A percentile compares a stretch with the other conserved stretches of the same genome.
Conservation (phyloP, 2,888 invertebrate species). For the Nematopogon swammerdamellus region DNA sequence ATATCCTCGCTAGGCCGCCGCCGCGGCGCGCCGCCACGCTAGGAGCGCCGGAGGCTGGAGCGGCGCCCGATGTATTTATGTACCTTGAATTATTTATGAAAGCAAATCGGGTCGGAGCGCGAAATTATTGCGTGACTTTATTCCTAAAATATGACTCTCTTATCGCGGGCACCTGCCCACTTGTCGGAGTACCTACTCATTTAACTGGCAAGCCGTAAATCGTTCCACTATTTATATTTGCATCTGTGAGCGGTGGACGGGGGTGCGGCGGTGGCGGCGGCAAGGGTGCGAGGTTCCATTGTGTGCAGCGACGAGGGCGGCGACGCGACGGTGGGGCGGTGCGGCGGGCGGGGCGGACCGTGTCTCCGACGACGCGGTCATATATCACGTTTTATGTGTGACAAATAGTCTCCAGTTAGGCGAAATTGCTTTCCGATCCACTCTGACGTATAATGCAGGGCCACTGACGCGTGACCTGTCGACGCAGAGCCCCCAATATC, state of each 20-base stretch:
- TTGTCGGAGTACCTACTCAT: not conserved
- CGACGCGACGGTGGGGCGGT: not conserved
- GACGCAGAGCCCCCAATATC: not conserved
- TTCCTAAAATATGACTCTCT: too few species aligned
- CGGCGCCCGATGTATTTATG: too few species aligned
- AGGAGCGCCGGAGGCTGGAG: too few species aligned
- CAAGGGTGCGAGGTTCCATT: not conserved
- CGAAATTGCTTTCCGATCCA: conserved; percentile 52
- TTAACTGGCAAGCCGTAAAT: not conserved
- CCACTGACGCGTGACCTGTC: conserved; percentile 38
- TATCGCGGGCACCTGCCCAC: too few species aligned
- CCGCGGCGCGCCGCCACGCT: too few species aligned
- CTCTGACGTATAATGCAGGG: conserved; percentile 49
- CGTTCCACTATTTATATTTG: not conserved
- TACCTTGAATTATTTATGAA: too few species aligned
- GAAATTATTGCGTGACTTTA: too few species aligned
- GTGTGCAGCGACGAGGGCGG: not conserved
- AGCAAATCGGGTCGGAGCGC: too few species aligned
- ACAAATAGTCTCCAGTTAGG: conserved; percentile 51
- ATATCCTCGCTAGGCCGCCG: too few species aligned
- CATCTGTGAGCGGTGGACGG: not conserved
- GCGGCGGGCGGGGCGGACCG: conserved; percentile 19
- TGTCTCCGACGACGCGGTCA: conserved; percentile 25
- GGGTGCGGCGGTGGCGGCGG: not conserved
- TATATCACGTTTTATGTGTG: conserved; percentile 51